Percentiles rank a stretch among this genome's conserved stretches.
These are phyloP conservation scores for Rissa tridactyla DNA, from an alignment of 2,113 vertebrate species.

Conservation along the genomic window DNA sequence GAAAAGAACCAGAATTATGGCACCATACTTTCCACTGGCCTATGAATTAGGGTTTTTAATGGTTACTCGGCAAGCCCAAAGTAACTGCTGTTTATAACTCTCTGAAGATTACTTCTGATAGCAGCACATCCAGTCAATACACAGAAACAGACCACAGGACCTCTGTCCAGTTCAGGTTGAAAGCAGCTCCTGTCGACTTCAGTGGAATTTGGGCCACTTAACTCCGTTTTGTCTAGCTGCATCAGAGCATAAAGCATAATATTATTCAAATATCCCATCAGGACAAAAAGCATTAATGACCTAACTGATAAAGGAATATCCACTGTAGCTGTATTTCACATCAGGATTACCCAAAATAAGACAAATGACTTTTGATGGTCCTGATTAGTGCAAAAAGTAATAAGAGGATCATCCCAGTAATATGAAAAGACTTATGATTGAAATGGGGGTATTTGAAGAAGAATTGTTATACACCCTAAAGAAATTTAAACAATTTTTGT, in stretches of 20 bases:
- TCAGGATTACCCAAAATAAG: background rate
- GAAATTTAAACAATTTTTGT: constrained; percentile 68
- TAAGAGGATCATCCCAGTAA: background rate
- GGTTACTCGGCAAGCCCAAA: background rate
- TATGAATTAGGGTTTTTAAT: background rate
- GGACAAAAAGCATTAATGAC: background rate
- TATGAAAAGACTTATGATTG: background rate
- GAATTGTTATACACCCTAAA: constrained; percentile 50
- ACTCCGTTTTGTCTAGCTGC: background rate
- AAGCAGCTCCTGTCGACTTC: background rate
- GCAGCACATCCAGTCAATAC: background rate
- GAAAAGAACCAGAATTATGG: background rate
- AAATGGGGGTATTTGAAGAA: constrained; percentile 7
- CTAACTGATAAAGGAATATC: background rate
- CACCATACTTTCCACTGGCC: background rate
- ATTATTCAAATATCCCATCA: background rate
- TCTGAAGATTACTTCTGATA: background rate
- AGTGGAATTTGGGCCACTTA: background rate
- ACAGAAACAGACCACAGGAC: background rate
- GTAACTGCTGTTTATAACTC: background rate
- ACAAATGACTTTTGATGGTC: background rate
- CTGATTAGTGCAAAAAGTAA: background rate
- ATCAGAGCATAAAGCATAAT: background rate
- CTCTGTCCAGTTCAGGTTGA: background rate
- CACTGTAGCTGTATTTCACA: background rate